A percentile compares a stretch with the other conserved stretches of the same genome.
These are phyloP conservation scores for Siniperca obscura DNA, from an alignment of 2,797 vertebrate species.

Conservation along the genomic window DNA sequence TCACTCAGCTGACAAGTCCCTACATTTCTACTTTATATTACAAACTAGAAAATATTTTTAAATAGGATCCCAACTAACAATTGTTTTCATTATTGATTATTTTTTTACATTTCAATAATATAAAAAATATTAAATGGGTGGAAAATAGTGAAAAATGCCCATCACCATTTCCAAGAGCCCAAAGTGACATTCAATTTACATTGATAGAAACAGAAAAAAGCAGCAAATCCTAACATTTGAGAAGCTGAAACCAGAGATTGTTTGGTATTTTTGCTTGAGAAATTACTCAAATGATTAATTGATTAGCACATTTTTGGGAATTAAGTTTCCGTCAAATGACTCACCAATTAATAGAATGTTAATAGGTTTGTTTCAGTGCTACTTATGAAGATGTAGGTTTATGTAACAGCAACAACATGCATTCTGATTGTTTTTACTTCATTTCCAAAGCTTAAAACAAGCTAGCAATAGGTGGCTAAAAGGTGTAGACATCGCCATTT, in stretches of 20 bases:
- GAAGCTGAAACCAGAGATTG: neutral
- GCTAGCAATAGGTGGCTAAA: too few relatives aligned
- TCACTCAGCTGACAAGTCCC: neutral
- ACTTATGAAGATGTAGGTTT: too few relatives aligned
- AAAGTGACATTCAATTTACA: neutral
- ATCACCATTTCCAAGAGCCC: neutral
- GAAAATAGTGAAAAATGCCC: neutral
- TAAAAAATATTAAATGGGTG: neutral
- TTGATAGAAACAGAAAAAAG: neutral
- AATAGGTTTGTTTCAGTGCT: neutral
- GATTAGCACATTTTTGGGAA: too few relatives aligned
- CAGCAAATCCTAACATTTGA: too few relatives aligned
- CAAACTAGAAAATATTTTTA: neutral
- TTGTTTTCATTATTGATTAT: neutral
- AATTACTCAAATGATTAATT: too few relatives aligned
- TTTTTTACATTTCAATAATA: neutral
- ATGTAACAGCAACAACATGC: too few relatives aligned
- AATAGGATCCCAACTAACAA: neutral
- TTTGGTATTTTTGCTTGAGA: too few relatives aligned
- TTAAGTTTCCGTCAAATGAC: neutral
- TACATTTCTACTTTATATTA: neutral
- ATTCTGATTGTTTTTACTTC: too few relatives aligned
- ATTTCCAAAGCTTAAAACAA: too few relatives aligned
- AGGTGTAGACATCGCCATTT: too few relatives aligned
- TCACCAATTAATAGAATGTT: neutral